These are phyloP conservation scores for Phalacrocorax pelagicus DNA, from an alignment of 2,113 vertebrate genomes.

Conservation along the genomic window DNA sequence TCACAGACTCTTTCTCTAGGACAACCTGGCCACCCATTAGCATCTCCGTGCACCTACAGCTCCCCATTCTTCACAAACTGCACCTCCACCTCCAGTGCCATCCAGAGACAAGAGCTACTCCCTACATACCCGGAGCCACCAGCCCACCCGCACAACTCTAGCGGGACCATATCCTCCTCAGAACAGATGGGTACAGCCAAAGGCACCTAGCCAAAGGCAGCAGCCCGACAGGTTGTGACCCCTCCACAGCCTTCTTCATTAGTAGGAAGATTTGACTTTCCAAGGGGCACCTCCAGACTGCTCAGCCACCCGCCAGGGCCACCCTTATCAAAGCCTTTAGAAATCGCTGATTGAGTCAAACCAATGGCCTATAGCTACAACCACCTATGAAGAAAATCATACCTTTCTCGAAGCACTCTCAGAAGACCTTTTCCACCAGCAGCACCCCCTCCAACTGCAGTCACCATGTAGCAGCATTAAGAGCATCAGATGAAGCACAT, in stretches of 20 bases:
- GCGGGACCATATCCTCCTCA: fast-evolving
- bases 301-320: fast-evolving
- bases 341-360: neutral
- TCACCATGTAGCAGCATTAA: neutral
- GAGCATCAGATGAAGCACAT: fast-evolving
- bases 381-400: fast-evolving
- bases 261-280: neutral
- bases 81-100: too few relatives aligned
- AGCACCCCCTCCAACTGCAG: neutral
- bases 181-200: neutral
- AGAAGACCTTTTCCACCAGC: neutral
- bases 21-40: neutral
- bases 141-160: neutral
- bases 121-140: neutral
- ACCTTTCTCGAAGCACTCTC: neutral
- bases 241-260: too few relatives aligned
- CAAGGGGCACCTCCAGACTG: neutral
- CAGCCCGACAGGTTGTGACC: fast-evolving
- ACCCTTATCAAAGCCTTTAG: neutral
- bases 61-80: neutral
- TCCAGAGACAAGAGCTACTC: neutral
- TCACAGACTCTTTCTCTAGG: neutral
- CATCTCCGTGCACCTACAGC: neutral
- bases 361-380: fast-evolving
- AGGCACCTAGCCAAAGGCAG: fast-evolving